Evolutionary conservation across 2,888 invertebrate species (phyloP), one percentile per base, ranked within the genome.

Genomic region (Calephelis perditalis): DNA sequence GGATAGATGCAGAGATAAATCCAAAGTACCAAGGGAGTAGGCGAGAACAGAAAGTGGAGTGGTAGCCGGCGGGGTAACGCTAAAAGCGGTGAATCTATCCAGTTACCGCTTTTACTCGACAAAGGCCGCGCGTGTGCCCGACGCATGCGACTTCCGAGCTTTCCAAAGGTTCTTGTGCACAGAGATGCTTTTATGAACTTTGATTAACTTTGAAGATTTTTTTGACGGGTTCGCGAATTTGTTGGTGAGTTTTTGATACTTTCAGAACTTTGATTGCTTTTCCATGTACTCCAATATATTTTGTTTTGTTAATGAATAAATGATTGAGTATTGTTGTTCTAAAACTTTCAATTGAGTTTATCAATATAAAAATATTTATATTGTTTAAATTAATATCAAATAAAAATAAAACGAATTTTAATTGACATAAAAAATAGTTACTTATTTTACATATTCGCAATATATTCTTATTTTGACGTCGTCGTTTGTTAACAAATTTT

Each of bases 31-130:
- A 68, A 70, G 86, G 85, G 87, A 85, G 85, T 86, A 85, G 81
- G 79, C 74, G 75, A 83, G 78, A 76, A 80, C 83, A 81, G 82
- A 88, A 86, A 87, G 87, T 85, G 81, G 83, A 82, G 81, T 83
- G 81, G 82, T 81, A 81, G 79, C 79, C 79, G 82, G 83, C 75
- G 83, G 83, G 85, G 81, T 77, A 36, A 76, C 76, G 79, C 79
- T 77, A 70, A 71, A 72, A 72, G 71, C 70, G 70, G 62, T 72
- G 70, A 63, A 71, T 26, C 78, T 77, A 76, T 70, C 86, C 82
- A 81, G 73, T 79, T 73, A 77, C 79, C 75, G 83, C 77, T 82
- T 79, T 81, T 82, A 81, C 76, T 65, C 73, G 76, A 67, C 71
- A 79, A 66, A 79, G 78, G 82, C 70, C 82, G 88, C 75, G 85